Base-by-base conservation (phyloP, 2,888 invertebrate species). In the Vanessa cardui region DNA sequence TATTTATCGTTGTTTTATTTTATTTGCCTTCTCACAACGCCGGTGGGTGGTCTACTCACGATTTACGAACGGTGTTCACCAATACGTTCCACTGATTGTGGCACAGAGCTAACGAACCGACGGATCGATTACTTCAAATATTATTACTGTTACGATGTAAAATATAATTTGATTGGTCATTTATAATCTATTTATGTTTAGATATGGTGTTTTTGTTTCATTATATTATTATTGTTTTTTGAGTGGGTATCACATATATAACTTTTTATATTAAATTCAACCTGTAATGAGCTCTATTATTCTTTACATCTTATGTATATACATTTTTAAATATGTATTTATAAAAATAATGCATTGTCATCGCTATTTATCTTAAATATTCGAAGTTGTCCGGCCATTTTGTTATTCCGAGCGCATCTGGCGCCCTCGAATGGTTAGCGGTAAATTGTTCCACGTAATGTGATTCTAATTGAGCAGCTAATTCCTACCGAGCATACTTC, bases 1-100 rank as follows among this genome's bases (percentile, higher is more conserved):
- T 91, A 90, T 92, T 91, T 91, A 91, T 92, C 84, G 88, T 87
- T 85, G 89, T 92, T 92, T 92, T 91, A 89, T 92, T 91, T 92
- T 88, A 89, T 92, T 92, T 90, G 86, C 86, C 88, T 88, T 87
- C 91, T 89, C 90, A 83, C 85, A 86, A 81, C 83, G 83, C 77
- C 84, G 77, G 87, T 92, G 92, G 92, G 92, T 92, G 92, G 92
- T 92, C 92, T 82, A 86, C 85, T 87, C 92, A 92, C 91, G 92
- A 91, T 87, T 90, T 88, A 89, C 81, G 84, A 84, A 84, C 86
- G 82, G 83, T 83, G 82, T 81, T 86, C 86, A 83, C 85, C 87
- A 89, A 89, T 90, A 88, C 85, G 89, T 88, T 89, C 87, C 86
- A 87, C 85, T 87, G 85, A 87, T 87, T 89, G 86, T 82, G 73